Evolutionary conservation across 92 coral and sea anemone species (phyloP).

Genomic region (Heteractis magnifica): DNA sequence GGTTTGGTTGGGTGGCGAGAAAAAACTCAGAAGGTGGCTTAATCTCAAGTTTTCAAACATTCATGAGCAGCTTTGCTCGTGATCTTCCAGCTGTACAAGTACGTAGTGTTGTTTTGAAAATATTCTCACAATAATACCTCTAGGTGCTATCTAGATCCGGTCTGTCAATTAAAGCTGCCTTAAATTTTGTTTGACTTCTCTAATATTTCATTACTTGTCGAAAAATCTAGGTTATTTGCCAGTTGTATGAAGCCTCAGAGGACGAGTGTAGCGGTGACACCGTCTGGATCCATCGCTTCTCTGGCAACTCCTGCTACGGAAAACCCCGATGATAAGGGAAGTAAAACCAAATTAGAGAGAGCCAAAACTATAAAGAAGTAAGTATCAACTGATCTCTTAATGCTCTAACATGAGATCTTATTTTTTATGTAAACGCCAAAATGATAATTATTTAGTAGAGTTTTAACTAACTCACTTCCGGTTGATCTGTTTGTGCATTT

Average conservation of each 20-base stretch:
- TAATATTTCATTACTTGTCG: not conserved
- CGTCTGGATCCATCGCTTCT: slow-evolving; percentile 37
- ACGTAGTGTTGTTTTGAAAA: not conserved
- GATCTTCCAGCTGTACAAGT: not conserved
- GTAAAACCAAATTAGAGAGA: slow-evolving; percentile 47
- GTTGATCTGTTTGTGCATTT: slow-evolving; percentile 13
- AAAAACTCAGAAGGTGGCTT: not conserved
- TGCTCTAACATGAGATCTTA: slow-evolving; percentile 6
- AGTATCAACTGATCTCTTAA: slow-evolving; percentile 25
- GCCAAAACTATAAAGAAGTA: slow-evolving; percentile 70
- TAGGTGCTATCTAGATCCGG: not conserved
- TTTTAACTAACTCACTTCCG: slow-evolving; percentile 26
- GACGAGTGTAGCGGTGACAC: slow-evolving; percentile 28
- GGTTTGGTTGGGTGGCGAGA: slow-evolving; percentile 8
- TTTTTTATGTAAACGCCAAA: slow-evolving; percentile 8
- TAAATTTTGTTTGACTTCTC: not conserved
- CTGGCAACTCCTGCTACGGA: slow-evolving; percentile 27
- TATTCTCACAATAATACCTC: not conserved
- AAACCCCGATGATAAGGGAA: slow-evolving; percentile 16
- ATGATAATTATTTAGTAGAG: slow-evolving; percentile 9
- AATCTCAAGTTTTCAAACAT: slow-evolving; percentile 4
- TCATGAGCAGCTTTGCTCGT: not conserved
- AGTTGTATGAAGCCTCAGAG: slow-evolving; percentile 34
- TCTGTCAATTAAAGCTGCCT: not conserved
- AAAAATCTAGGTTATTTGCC: slow-evolving; percentile 20